Percentiles rank a stretch among this genome's conserved stretches.
phyloP scores from a whole-genome alignment of 2,113 vertebrate species.

The Myiopsitta monachus region DNA sequence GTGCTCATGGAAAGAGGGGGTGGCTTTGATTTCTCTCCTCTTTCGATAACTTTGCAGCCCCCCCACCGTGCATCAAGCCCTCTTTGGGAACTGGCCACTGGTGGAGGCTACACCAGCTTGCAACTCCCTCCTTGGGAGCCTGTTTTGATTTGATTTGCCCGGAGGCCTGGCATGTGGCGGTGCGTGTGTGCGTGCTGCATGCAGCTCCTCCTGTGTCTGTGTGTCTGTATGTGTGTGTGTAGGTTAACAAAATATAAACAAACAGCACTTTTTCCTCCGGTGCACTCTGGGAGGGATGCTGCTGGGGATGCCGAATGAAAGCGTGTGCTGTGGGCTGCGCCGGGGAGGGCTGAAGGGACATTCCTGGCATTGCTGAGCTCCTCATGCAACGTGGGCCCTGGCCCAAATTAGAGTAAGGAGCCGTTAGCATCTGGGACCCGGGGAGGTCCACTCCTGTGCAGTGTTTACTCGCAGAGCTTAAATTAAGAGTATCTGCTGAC shows the following conservation, averaged over 20 bases:
- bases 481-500: slow-evolving; percentile 50
- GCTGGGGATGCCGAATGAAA: slow-evolving; percentile 27
- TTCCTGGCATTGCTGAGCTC: slow-evolving; percentile 63
- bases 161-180: slow-evolving; percentile 4
- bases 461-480: slow-evolving; percentile 29
- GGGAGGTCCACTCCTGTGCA: not conserved
- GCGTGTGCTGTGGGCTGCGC: not conserved
- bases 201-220: not conserved
- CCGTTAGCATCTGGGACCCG: not conserved
- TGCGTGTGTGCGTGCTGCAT: not conserved
- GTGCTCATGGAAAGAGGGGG: slow-evolving; percentile 60
- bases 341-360: slow-evolving; percentile 16
- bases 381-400: not conserved
- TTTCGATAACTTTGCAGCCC: not conserved
- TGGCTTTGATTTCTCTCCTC: slow-evolving; percentile 1
- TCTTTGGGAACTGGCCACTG: not conserved
- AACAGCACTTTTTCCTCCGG: not conserved
- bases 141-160: slow-evolving; percentile 28
- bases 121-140: not conserved
- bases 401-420: slow-evolving; percentile 17
- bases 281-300: not conserved
- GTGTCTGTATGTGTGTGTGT: not conserved
- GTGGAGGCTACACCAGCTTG: not conserved
- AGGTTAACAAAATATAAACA: slow-evolving; percentile 64
- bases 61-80: not conserved